These are phyloP conservation scores for Alligator sinensis DNA, from an alignment of 2,113 vertebrate species.

Conservation along the genomic window DNA sequence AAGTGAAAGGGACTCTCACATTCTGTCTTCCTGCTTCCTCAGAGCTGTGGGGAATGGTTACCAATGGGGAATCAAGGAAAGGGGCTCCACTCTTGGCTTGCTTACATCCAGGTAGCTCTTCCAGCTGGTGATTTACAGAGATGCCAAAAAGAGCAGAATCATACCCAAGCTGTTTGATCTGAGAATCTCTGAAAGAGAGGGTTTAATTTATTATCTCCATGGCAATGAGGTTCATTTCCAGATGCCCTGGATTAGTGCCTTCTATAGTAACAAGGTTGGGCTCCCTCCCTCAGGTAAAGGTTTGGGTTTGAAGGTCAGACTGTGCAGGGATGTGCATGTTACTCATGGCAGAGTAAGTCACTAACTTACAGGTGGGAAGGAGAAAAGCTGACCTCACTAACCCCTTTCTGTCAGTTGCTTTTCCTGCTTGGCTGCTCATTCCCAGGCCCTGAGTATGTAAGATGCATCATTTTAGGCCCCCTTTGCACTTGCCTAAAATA, in stretches of 20 bases:
- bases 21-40: background rate
- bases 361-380: background rate
- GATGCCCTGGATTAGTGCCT: background rate
- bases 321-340: background rate
- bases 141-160: background rate
- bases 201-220: background rate
- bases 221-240: background rate
- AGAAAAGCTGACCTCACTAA: background rate
- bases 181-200: background rate
- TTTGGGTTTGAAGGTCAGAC: background rate
- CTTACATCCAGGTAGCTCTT: background rate
- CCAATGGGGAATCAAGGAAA: background rate
- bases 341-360: background rate
- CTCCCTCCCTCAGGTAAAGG: background rate
- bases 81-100: background rate
- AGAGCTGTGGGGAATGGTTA: fast-evolving
- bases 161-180: background rate
- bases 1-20: background rate
- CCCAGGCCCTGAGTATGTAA: background rate
- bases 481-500: background rate
- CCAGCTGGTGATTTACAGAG: background rate
- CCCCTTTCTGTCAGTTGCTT: background rate
- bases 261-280: background rate
- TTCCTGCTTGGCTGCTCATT: background rate
- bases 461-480: background rate